phyloP scores from a whole-genome alignment of 2,797 vertebrate species.

The Amazona ochrocephala region DNA sequence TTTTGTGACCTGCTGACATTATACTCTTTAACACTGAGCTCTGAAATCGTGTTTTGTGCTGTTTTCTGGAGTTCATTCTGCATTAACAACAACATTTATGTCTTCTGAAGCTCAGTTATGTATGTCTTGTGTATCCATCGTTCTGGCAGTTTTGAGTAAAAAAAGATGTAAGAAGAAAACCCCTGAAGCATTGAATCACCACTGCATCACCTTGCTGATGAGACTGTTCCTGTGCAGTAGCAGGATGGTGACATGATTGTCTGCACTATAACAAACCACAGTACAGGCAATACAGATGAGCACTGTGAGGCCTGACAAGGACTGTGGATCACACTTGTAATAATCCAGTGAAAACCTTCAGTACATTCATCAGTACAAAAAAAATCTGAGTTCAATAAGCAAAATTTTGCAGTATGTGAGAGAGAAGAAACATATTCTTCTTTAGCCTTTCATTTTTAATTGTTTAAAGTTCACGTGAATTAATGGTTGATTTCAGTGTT shows the following conservation, averaged over 20 bases:
- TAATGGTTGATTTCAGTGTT: background rate
- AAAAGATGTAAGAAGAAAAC: background rate
- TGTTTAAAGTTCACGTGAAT: background rate
- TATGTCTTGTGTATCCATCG: background rate
- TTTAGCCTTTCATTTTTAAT: background rate
- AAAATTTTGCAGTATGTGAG: background rate
- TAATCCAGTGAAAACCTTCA: background rate
- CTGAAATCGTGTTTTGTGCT: background rate
- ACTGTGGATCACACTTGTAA: background rate
- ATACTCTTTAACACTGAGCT: background rate
- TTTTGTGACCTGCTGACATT: background rate
- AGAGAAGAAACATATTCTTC: background rate
- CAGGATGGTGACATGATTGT: background rate
- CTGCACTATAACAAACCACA: background rate
- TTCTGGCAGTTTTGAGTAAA: background rate
- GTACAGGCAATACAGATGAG: background rate
- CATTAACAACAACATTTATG: background rate
- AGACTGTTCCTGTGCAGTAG: background rate
- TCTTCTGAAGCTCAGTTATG: background rate
- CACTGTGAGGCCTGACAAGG: background rate
- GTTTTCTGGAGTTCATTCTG: background rate
- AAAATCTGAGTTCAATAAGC: background rate
- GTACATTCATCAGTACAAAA: background rate
- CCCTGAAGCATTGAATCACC: background rate
- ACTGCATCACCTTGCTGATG: background rate